Base-by-base conservation (phyloP, 2,113 vertebrate genomes). In the Mixornis gularis region DNA sequence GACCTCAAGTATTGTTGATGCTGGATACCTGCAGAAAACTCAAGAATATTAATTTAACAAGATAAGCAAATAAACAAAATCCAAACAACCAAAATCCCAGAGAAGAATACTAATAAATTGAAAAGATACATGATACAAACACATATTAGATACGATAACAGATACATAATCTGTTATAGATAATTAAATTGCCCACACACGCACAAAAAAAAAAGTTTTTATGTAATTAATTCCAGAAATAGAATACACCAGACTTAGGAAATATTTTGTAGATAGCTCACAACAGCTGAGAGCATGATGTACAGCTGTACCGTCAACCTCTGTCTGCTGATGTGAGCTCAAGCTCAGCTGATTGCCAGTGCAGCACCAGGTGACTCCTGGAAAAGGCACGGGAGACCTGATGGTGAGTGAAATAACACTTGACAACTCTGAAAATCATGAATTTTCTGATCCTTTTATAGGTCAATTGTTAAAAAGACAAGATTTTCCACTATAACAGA, bases 261-360 rank as follows among this genome's bases (percentile, higher is more conserved):
- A 91, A 55, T 7, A 27, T 22, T 49, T 78, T 52, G 7, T 12
- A 52, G 11, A 22, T 34, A 74, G 2, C 14, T 41, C 22, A 27
- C 22, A 41, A 8, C 13, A 55, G 6, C 26, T 64, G 40, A 69
- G 25, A 44, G 6, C 13, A 22, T 0, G 0, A 59, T 2, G 10
- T 58, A 69, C 7, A 18, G 17, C 6, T 69, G 9, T 48, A 26
- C 15, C 4, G 3, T 56, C 30, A 62, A 18, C 7, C 15, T 52
- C 3, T 22, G 13, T 27, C 9, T 73, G 16, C 13, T 78, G 21
- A 24, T 36, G 7, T 20, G 32, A n/a, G 34, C 26, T 70, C 17
- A 51, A 36, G 21, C 22, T 81, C 51, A 74, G 5, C 15, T 55
- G 20, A 38, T 38, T 65, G 41, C 10, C 17, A 51, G 0, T 2